These are phyloP conservation scores for Hemithea aestivaria DNA, from an alignment of 2,888 invertebrate genomes.

Conservation along the genomic window DNA sequence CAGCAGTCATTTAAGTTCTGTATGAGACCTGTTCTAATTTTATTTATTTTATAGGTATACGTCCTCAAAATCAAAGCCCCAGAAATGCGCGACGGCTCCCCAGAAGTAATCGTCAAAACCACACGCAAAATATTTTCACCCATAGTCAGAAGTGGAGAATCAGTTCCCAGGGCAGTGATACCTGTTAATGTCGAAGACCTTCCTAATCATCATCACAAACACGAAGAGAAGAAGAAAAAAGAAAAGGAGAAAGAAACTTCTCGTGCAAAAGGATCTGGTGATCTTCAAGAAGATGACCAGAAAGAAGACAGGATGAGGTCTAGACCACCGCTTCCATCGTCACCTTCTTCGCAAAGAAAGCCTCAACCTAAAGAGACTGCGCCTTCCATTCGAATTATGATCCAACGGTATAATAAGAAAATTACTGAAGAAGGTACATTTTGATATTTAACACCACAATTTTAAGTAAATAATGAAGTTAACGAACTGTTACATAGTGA, in stretches of 20 bases:
- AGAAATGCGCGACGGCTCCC: constrained; percentile 58
- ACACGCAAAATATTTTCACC: constrained; percentile 89
- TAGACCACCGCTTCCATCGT: constrained; percentile 79
- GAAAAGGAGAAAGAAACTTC: constrained; percentile 40
- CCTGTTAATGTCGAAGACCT: constrained; percentile 61
- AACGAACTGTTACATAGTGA: no score
- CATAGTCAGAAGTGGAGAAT: constrained; percentile 79
- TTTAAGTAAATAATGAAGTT: no score
- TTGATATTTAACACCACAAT: no score
- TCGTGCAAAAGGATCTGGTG: constrained; percentile 54
- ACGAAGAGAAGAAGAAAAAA: constrained; percentile 26
- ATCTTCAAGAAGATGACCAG: constrained; percentile 51
- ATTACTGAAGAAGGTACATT: constrained; percentile 78
- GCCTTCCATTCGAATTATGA: constrained; percentile 84
- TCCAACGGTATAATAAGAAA: constrained; percentile 83
- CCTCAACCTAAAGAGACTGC: constrained; percentile 81
- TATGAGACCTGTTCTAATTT: no score
- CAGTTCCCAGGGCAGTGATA: constrained; percentile 74
- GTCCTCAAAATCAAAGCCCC: constrained; percentile 67
- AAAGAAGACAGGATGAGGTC: constrained; percentile 51
- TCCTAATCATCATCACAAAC: constrained; percentile 31
- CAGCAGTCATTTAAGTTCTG: no score
- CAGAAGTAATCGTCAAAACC: constrained; percentile 88
- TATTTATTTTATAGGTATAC: constrained; percentile 49
- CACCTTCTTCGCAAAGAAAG: constrained; percentile 79